Conservation (phyloP, 2,113 vertebrate genomes). For the Rhegmatorhina hoffmannsi region DNA sequence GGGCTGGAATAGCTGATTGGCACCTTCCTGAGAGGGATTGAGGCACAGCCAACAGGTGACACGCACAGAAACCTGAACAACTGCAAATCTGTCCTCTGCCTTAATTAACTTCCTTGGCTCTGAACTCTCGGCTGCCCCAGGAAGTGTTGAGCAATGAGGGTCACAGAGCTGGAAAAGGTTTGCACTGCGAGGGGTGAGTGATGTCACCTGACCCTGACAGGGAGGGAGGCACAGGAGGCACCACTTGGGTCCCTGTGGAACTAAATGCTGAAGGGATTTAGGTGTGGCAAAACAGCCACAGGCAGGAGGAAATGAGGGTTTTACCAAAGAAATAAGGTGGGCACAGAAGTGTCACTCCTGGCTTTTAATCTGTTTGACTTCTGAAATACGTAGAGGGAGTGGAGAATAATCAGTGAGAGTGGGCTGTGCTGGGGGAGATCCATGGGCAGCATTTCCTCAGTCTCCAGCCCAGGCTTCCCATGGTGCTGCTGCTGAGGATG, state of each 20-base stretch:
- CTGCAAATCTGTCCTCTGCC: not conserved
- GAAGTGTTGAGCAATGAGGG: not conserved
- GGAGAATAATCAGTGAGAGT: not conserved
- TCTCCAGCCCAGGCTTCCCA: not conserved
- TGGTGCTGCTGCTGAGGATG: not conserved
- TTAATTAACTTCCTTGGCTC: not conserved
- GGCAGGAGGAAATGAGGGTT: not conserved
- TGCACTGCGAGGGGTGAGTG: not conserved
- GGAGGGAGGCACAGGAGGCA: conserved; percentile 20
- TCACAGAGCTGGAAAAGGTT: not conserved
- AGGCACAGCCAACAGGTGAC: not conserved
- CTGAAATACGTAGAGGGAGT: not conserved
- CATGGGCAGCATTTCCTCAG: not conserved
- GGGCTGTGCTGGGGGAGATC: not conserved
- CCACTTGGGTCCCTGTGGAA: not conserved
- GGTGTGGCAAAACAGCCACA: not conserved
- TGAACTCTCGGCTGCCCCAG: not conserved
- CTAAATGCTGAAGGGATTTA: conserved; percentile 2
- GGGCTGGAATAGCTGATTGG: not conserved
- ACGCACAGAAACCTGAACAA: not conserved
- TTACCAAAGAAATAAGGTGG: not conserved
- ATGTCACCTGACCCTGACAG: not conserved
- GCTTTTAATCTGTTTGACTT: conserved; percentile 18
- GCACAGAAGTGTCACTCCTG: not conserved
- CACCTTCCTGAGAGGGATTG: not conserved